Percentiles rank a stretch among this genome's conserved stretches.
These are phyloP conservation scores for Philopotamus ludificatus DNA, from an alignment of 1,140 invertebrate species.

Conservation along the genomic window DNA sequence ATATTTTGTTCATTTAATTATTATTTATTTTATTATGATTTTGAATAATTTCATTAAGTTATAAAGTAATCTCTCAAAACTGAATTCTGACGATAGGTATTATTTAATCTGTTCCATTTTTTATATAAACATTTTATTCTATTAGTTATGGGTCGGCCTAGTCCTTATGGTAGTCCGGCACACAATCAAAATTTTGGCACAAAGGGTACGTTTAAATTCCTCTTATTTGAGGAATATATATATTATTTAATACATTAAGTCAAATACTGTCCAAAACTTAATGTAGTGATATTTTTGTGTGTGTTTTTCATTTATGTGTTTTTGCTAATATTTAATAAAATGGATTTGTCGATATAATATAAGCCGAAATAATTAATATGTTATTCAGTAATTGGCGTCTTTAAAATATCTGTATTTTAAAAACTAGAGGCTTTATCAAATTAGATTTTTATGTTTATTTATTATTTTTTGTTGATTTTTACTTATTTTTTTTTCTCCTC, in stretches of 20 bases:
- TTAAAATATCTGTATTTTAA: background rate
- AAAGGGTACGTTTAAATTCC: constrained; percentile 35
- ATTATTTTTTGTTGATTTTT: constrained; percentile 51
- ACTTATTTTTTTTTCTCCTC: constrained; percentile 49
- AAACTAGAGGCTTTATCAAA: too few species aligned
- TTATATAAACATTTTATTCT: constrained; percentile 21
- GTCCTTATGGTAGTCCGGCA: constrained; percentile 39
- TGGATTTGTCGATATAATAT: too few species aligned
- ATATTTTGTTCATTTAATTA: too few species aligned
- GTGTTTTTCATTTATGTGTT: background rate
- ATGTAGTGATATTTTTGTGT: background rate
- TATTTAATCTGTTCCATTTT: background rate
- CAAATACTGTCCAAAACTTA: background rate
- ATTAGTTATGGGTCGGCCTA: constrained; percentile 37
- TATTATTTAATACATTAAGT: background rate
- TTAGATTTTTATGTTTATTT: too few species aligned
- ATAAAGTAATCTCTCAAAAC: too few species aligned
- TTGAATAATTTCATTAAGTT: too few species aligned
- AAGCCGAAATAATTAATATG: too few species aligned
- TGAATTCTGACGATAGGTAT: too few species aligned
- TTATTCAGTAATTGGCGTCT: background rate
- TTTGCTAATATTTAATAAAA: too few species aligned
- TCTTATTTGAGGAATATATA: background rate
- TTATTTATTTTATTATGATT: too few species aligned
- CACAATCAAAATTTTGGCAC: constrained; percentile 30